Conservation (phyloP, 2,113 vertebrate genomes). For the Malurus melanocephalus region DNA sequence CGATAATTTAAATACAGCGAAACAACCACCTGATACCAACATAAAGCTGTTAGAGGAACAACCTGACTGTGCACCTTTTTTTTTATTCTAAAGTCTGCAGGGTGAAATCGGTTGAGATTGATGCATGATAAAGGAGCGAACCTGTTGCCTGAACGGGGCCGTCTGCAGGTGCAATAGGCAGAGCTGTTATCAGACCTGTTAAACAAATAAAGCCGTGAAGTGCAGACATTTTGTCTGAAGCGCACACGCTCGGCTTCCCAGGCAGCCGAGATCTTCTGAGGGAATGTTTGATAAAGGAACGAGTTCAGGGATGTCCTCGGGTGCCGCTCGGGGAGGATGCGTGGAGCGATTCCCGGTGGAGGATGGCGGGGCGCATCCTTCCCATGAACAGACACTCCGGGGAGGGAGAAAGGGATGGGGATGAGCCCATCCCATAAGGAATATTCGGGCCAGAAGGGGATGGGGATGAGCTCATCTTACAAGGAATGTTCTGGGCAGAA, state of each 20-base stretch:
- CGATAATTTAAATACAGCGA: conserved; percentile 45
- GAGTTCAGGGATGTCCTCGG: conserved; percentile 10
- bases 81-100: not conserved
- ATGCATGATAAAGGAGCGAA: not conserved
- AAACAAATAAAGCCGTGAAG: conserved; percentile 55
- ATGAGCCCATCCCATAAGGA: too few species aligned
- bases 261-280: conserved; percentile 16
- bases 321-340: not conserved
- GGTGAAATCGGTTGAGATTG: conserved; percentile 45
- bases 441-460: too few species aligned
- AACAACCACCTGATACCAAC: not conserved
- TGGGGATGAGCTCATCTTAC: too few species aligned
- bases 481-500: too few species aligned
- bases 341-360: not conserved
- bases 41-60: conserved; percentile 17
- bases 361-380: not conserved
- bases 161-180: conserved; percentile 3
- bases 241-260: not conserved
- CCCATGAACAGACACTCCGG: not conserved
- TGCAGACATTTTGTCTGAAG: conserved; percentile 30
- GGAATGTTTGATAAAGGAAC: conserved; percentile 48
- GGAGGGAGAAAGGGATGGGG: too few species aligned
- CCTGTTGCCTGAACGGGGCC: conserved; percentile 1
- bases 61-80: conserved; percentile 4
- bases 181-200: conserved; percentile 55